A percentile compares a stretch with the other conserved stretches of the same genome.
Evolutionary conservation across 1,140 invertebrate genomes (phyloP).

Genomic region (Microplitis mediator): DNA sequence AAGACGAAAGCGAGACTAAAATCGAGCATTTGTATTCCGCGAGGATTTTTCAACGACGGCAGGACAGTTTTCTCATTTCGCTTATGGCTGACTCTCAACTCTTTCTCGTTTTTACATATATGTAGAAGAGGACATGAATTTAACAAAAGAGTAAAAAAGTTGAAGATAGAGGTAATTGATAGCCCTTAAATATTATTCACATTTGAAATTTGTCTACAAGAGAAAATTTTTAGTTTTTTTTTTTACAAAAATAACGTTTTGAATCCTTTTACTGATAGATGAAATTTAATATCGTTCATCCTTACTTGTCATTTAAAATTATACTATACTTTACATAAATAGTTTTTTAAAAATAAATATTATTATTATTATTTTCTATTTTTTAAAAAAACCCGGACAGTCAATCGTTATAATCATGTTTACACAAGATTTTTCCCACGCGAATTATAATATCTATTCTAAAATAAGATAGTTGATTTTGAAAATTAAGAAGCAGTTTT

Average conservation of each 20-base stretch:
- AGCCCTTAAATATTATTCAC: too few species aligned
- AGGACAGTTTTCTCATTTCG: constrained; percentile 58
- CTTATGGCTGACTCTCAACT: constrained; percentile 57
- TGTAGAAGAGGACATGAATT: not conserved
- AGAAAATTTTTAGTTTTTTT: too few species aligned
- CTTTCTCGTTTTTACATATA: constrained; percentile 24
- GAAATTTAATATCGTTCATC: too few species aligned
- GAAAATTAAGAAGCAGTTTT: constrained; percentile 31
- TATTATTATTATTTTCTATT: too few species aligned
- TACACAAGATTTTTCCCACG: constrained; percentile 10
- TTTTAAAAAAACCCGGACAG: too few species aligned
- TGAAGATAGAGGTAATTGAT: not conserved
- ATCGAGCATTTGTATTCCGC: constrained; percentile 60
- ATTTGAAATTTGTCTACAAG: too few species aligned
- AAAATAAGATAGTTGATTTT: constrained; percentile 11
- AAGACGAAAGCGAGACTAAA: constrained; percentile 33
- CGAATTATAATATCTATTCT: constrained; percentile 18
- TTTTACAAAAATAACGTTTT: too few species aligned
- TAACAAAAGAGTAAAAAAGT: not conserved
- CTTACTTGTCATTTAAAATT: too few species aligned
- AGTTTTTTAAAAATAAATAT: too few species aligned
- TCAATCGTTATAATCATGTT: not conserved
- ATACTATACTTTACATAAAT: too few species aligned
- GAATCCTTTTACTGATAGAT: too few species aligned
- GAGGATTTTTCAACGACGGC: constrained; percentile 53